Evolutionary conservation across 2,113 vertebrate species (phyloP), one percentile per base, ranked within the genome.

Genomic region (Odontophorus gujanensis): DNA sequence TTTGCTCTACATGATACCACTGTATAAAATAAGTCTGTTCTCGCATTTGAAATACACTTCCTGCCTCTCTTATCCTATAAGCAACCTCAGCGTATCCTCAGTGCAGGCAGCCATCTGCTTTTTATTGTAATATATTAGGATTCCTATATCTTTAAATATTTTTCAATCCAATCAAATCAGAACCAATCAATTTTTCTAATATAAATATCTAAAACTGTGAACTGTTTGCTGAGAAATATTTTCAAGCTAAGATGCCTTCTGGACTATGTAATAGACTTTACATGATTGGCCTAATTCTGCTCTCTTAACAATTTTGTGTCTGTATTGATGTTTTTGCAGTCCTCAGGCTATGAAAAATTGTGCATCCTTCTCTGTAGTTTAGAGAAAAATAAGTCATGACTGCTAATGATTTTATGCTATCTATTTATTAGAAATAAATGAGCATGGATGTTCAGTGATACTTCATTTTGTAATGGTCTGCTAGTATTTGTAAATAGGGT

Each of bases 81-180:
- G 18, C 30, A 72, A 45, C 19, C 32, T 77, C 63, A 74, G 14
- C 68, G 26, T 38, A 38, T 51, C 13, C 24, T 36, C 19, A 68
- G 13, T 66, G 62, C 48, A 90, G 48, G 43, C 43, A 85, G 43
- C 11, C 81, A 11, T 84, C 40, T 81, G 50, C 22, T 73, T 2
- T 85, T 82, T 36, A 30, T 2, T 68, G 28, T 43, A 84, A 36
- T 87, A 53, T 68, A 32, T 78, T 72, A 66, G 53, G 38, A 84
- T 68, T 72, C 72, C 81, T 61, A 62, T 68, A 81, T 53, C 63
- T 89, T 82, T 89, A 93, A 92, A 91, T 90, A 87, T 87, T 92
- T 94, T 95, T 87, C 62, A 75, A 47, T 76, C 47, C 68, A 90
- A 25, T 81, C 65, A 92, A 93, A 81, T 92, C 25, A 72, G n/a